phyloP scores from a whole-genome alignment of 1,140 invertebrate genomes.

The Drosophila melanogaster region DNA sequence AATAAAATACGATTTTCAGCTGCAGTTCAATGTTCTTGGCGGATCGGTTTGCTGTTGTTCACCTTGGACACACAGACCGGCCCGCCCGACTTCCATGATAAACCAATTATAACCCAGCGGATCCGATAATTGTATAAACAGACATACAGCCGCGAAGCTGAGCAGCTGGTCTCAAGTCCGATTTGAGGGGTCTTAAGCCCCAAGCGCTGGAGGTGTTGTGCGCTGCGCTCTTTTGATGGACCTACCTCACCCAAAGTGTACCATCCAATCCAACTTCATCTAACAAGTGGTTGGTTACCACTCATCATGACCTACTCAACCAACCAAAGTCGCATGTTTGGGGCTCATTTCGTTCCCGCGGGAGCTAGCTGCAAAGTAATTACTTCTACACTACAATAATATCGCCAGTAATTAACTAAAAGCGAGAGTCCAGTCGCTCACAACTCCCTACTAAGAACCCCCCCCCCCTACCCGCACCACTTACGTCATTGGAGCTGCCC shows the following conservation, averaged over 20 bases:
- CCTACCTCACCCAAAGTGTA: not conserved
- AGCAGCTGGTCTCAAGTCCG: slow-evolving; percentile 11
- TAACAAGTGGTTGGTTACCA: slow-evolving; percentile 37
- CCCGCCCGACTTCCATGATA: slow-evolving; percentile 33
- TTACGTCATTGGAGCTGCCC: slow-evolving; percentile 37
- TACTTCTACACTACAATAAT: slow-evolving; percentile 60
- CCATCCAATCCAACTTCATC: slow-evolving; percentile 18
- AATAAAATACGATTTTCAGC: not conserved
- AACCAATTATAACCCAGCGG: slow-evolving; percentile 49
- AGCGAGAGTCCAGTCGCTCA: slow-evolving; percentile 5
- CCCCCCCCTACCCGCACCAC: not conserved
- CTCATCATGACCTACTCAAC: slow-evolving; percentile 44
- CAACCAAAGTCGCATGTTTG: slow-evolving; percentile 42
- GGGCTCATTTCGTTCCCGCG: slow-evolving; percentile 26
- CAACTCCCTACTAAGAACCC: too few relatives aligned
- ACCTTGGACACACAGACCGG: slow-evolving; percentile 37
- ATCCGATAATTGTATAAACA: slow-evolving; percentile 52
- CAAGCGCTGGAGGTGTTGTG: too few relatives aligned
- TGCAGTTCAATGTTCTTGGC: slow-evolving; percentile 43
- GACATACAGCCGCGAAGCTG: too few relatives aligned
- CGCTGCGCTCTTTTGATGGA: not conserved
- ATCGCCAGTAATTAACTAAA: slow-evolving; percentile 55
- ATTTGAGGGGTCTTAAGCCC: slow-evolving; percentile 10
- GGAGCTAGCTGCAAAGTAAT: slow-evolving; percentile 49
- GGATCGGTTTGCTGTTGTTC: slow-evolving; percentile 38